Evolutionary conservation across 2,797 vertebrate species (phyloP), one percentile per base, ranked within the genome.

Genomic region (Astyanax mexicanus): DNA sequence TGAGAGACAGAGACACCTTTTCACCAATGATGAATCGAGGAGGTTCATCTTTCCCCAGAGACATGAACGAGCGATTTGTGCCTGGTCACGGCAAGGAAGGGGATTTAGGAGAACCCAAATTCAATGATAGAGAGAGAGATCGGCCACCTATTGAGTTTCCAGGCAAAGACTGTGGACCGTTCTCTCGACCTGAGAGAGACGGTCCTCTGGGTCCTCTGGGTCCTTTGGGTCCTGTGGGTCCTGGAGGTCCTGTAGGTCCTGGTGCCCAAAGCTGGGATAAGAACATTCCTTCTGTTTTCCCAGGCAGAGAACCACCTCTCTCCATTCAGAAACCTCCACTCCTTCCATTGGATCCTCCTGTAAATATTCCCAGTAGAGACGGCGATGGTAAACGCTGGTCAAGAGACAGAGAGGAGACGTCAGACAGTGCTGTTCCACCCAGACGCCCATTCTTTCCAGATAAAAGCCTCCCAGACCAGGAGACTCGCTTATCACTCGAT

Each of bases 1-100:
- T 93, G 81, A 95, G 95, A 84, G 92, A 90, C 71, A 92, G 94
- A 86, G 92, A 42, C 4, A 21, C 88, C 45, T 83, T 81, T 49
- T 11, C 83, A 37, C 77, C 85, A 37, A 9, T 80, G 35, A 75
- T 89, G 65, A 89, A 94, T 84, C 91, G 90, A 37, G 40, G 85
- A 37, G 40, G 85, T 69, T 72, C 90, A 75, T 75, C 89, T 76
- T 84, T 92, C 81, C 87, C 88, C 74, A 90, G 92, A 85, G 92
- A 80, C 17, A 35, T 76, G 23, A 64, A 89, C 65, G 93, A 95
- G 49, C 90, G 88, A 80, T 93, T 94, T 84, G 85, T 91, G 77
- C 84, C 88, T 86, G 87, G 84, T 69, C 89, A 86, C 83, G 82
- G 88, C 35, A 87, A 89, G 76, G 89, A 92, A 32, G 65, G 82